These are phyloP conservation scores for Mesembrinibis cayennensis DNA, from an alignment of 2,113 vertebrate species.

Conservation along the genomic window DNA sequence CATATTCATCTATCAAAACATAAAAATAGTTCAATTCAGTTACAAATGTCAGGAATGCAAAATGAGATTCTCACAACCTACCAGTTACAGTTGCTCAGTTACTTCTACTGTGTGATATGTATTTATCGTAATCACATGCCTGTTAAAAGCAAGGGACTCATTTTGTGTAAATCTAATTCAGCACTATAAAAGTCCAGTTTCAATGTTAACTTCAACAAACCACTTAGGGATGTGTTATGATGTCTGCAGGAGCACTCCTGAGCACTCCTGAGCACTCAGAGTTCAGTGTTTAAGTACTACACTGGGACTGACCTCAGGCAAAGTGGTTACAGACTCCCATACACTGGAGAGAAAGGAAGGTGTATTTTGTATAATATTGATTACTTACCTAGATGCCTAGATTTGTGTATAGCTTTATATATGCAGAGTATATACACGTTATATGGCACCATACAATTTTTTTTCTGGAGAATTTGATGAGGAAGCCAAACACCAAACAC, in stretches of 20 bases:
- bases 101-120: neutral
- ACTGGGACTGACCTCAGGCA: neutral
- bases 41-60: neutral
- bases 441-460: rapidly evolving
- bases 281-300: neutral
- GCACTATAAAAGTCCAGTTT: rapidly evolving
- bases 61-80: neutral
- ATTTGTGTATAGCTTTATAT: neutral
- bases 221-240: neutral
- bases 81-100: neutral
- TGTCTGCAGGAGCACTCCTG: neutral
- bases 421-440: too few relatives aligned
- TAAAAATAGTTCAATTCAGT: neutral
- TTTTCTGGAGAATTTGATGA: neutral
- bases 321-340: neutral
- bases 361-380: neutral
- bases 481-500: neutral
- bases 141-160: neutral
- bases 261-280: neutral
- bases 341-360: neutral
- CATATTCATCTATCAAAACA: neutral
- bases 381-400: neutral
- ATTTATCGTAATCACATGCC: neutral
- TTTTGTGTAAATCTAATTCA: neutral
- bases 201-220: neutral